Conservation (phyloP, 2,797 vertebrate genomes). For the Cynodonichthys magdalenae region DNA sequence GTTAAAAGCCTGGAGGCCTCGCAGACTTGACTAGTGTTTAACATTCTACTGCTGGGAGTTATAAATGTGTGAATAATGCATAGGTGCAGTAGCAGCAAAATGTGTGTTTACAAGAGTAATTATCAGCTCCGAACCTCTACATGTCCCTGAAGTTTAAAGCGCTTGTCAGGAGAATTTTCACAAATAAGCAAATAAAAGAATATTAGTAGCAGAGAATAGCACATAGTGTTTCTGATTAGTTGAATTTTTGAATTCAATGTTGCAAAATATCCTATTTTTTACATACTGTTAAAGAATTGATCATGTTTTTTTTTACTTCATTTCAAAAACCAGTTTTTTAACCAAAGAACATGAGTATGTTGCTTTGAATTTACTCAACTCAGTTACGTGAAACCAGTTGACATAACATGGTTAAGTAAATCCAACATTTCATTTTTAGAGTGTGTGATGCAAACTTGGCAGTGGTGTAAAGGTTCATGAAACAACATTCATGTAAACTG, state of each 20-base stretch:
- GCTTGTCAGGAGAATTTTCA: conserved; percentile 26
- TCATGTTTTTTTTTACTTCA: too few species aligned
- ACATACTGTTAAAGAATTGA: too few species aligned
- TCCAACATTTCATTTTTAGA: too few species aligned
- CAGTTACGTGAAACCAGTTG: too few species aligned
- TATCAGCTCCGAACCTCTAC: conserved; percentile 54
- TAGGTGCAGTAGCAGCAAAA: conserved; percentile 53
- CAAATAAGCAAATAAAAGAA: conserved; percentile 14
- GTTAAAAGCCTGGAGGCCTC: conserved; percentile 55
- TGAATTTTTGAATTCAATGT: neutral
- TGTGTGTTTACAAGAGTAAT: conserved; percentile 69
- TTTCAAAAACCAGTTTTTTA: too few species aligned
- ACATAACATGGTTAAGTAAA: too few species aligned
- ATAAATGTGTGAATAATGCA: conserved; percentile 68
- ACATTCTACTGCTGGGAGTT: conserved; percentile 61
- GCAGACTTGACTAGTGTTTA: conserved; percentile 54
- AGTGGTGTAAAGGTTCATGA: too few species aligned
- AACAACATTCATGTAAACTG: too few species aligned
- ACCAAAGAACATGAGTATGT: too few species aligned
- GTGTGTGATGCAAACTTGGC: too few species aligned
- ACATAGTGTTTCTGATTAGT: neutral
- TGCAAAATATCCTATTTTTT: neutral
- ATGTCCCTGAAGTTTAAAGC: conserved; percentile 44
- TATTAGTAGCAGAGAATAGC: conserved; percentile 1
- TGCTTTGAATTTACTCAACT: too few species aligned